Evolutionary conservation across 2,888 invertebrate species (phyloP).

Genomic region (Brenthis daphne): DNA sequence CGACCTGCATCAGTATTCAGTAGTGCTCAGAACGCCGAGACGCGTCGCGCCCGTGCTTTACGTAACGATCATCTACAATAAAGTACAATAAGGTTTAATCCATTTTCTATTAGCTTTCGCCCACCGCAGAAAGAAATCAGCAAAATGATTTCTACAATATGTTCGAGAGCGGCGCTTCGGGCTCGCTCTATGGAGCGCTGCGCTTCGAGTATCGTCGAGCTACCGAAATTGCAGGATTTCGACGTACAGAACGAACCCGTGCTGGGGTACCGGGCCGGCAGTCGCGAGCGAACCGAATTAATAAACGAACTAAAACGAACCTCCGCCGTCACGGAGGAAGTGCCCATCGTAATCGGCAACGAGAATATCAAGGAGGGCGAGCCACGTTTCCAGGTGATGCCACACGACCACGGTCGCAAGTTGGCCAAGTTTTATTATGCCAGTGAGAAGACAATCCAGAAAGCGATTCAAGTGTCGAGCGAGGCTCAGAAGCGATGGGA

Average conservation of each 20-base stretch:
- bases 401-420: slow-evolving; percentile 93
- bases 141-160: slow-evolving; percentile 47
- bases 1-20: slow-evolving; percentile 12
- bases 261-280: slow-evolving; percentile 90
- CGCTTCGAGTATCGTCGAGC: slow-evolving; percentile 84
- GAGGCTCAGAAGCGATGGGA: slow-evolving; percentile 95
- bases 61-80: slow-evolving; percentile 46
- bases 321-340: slow-evolving; percentile 87
- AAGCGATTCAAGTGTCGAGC: slow-evolving; percentile 91
- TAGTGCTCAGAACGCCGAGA: slow-evolving; percentile 37
- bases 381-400: slow-evolving; percentile 91
- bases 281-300: slow-evolving; percentile 89
- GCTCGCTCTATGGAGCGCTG: slow-evolving; percentile 82
- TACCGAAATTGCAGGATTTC: slow-evolving; percentile 85
- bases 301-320: slow-evolving; percentile 86
- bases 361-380: slow-evolving; percentile 90
- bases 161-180: slow-evolving; percentile 76
- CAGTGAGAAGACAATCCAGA: slow-evolving; percentile 89
- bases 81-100: slow-evolving; percentile 12
- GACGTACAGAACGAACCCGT: slow-evolving; percentile 90
- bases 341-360: slow-evolving; percentile 98
- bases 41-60: slow-evolving; percentile 47
- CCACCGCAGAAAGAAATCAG: neutral
- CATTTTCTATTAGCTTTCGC: slow-evolving; percentile 6
- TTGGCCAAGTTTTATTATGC: slow-evolving; percentile 97